These are phyloP conservation scores for Tenualosa thibaudeaui DNA, from an alignment of 2,797 vertebrate species.

Conservation along the genomic window DNA sequence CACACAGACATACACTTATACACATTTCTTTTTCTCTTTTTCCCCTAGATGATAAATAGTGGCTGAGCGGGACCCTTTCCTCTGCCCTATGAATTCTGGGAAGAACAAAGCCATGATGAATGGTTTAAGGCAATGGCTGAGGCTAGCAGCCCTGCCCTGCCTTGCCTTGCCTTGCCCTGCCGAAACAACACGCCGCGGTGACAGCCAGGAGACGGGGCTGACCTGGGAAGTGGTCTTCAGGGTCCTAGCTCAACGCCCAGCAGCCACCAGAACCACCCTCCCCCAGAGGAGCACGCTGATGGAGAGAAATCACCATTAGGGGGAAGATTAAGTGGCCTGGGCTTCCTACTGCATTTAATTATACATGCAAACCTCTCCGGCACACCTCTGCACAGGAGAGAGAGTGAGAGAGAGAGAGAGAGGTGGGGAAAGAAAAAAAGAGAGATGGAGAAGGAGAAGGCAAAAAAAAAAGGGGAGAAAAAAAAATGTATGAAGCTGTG, in stretches of 20 bases:
- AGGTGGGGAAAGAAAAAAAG: neutral
- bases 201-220: constrained; percentile 85
- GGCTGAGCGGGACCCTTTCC: constrained; percentile 66
- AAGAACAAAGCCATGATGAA: constrained; percentile 85
- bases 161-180: constrained; percentile 66
- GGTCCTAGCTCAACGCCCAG: constrained; percentile 59
- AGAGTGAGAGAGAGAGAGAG: neutral
- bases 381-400: constrained; percentile 64
- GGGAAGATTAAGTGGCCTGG: constrained; percentile 90
- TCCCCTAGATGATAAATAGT: constrained; percentile 81
- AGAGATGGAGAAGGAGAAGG: neutral
- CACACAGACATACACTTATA: neutral
- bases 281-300: constrained; percentile 79
- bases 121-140: constrained; percentile 81
- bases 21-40: constrained; percentile 42
- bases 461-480: constrained; percentile 24
- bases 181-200: constrained; percentile 86
- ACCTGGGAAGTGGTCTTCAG: constrained; percentile 83
- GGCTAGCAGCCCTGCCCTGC: constrained; percentile 75
- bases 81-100: constrained; percentile 84
- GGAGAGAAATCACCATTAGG: constrained; percentile 88
- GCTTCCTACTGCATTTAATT: constrained; percentile 90
- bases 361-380: constrained; percentile 86
- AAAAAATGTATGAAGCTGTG: constrained; percentile 41
- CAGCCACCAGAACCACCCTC: constrained; percentile 32